phyloP scores from a whole-genome alignment of 1,140 invertebrate genomes.

The Drosophila mayri region DNA sequence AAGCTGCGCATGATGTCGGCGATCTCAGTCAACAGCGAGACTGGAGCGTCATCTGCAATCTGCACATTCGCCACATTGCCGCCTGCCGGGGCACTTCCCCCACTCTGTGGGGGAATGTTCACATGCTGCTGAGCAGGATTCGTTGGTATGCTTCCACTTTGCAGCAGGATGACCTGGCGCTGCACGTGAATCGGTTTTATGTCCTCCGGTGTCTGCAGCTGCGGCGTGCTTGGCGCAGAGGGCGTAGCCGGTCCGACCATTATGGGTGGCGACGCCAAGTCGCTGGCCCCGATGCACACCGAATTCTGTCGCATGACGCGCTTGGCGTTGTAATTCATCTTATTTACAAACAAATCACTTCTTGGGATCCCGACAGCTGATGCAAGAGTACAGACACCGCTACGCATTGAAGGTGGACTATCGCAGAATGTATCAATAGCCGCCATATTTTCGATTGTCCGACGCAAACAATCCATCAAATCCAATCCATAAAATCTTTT shows the following conservation, averaged over 20 bases:
- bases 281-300: slow-evolving; percentile 51
- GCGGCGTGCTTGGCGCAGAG: slow-evolving; percentile 59
- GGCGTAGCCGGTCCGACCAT: slow-evolving; percentile 45
- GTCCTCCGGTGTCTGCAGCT: slow-evolving; percentile 59
- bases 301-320: slow-evolving; percentile 69
- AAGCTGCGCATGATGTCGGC: slow-evolving; percentile 84
- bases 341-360: slow-evolving; percentile 12
- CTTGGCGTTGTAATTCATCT: slow-evolving; percentile 72
- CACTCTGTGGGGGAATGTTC: slow-evolving; percentile 7
- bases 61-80: slow-evolving; percentile 13
- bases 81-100: neutral
- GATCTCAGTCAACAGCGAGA: slow-evolving; percentile 78
- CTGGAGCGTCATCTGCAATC: slow-evolving; percentile 63
- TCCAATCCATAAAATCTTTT: neutral
- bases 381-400: neutral
- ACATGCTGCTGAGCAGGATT: slow-evolving; percentile 41
- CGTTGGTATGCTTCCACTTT: slow-evolving; percentile 45
- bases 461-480: neutral
- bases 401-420: neutral
- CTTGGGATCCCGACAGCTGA: slow-evolving; percentile 11
- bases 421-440: neutral
- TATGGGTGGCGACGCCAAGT: slow-evolving; percentile 52
- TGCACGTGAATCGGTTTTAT: slow-evolving; percentile 67
- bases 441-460: neutral
- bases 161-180: slow-evolving; percentile 66